Evolutionary conservation across 2,888 invertebrate species (phyloP).

Genomic region (Brachylomia viminalis): DNA sequence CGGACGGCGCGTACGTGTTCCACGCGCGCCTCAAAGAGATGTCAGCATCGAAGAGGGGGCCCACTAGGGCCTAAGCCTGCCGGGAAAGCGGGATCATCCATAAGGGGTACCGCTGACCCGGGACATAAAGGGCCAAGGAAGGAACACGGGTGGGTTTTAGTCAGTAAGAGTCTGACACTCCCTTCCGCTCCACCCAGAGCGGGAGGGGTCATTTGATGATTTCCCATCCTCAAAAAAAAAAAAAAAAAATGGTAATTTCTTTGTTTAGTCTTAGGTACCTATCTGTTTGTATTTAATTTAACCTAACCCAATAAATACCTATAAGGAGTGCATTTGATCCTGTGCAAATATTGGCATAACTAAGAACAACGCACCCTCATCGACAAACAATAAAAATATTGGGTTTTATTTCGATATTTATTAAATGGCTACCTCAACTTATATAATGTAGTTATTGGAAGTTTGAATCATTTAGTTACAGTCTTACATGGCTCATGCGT

Average conservation of each 20-base stretch:
- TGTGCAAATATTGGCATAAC: slow-evolving; percentile 37
- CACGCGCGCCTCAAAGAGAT: too few species aligned
- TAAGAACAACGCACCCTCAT: slow-evolving; percentile 22
- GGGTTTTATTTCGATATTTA: slow-evolving; percentile 1
- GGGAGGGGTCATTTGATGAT: too few species aligned
- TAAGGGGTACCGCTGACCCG: too few species aligned
- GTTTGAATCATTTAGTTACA: background rate
- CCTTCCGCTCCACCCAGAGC: too few species aligned
- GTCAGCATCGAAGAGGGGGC: too few species aligned
- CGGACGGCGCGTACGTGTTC: too few species aligned
- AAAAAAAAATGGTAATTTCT: slow-evolving; percentile 17
- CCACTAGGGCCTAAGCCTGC: too few species aligned
- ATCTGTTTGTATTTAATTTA: background rate
- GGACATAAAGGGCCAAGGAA: too few species aligned
- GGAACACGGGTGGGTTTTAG: too few species aligned
- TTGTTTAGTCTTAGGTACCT: slow-evolving; percentile 10
- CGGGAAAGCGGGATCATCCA: too few species aligned
- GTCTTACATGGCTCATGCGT: background rate
- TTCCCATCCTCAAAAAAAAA: too few species aligned
- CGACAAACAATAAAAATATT: background rate
- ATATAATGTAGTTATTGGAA: slow-evolving; percentile 5
- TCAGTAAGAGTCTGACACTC: too few species aligned
- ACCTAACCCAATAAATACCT: background rate
- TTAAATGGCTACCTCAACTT: background rate
- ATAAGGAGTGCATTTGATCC: background rate